phyloP scores from a whole-genome alignment of 2,797 vertebrate species.

The Tokudaia tokunoshimensis region DNA sequence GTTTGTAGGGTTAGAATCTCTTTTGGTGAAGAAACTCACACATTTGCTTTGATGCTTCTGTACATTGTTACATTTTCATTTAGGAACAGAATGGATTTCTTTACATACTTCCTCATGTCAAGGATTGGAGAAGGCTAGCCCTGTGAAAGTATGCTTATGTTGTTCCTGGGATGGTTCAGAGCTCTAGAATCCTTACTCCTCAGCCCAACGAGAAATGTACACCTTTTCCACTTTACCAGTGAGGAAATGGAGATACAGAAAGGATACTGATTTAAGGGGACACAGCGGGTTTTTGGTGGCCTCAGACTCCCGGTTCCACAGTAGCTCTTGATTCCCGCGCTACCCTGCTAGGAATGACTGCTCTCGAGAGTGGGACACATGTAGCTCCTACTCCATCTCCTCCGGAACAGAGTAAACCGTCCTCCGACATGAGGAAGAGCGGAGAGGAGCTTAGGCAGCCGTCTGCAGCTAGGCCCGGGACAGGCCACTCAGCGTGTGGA shows the following conservation, averaged over 20 bases:
- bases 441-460: accelerated
- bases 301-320: neutral
- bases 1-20: neutral
- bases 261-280: neutral
- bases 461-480: neutral
- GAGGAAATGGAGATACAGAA: neutral
- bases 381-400: neutral
- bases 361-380: neutral
- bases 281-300: neutral
- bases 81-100: neutral
- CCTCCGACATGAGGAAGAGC: neutral
- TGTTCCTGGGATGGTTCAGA: accelerated
- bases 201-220: neutral
- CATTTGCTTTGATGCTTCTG: neutral
- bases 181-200: neutral
- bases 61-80: neutral
- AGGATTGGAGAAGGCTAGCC: neutral
- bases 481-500: too few relatives aligned
- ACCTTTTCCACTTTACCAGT: neutral
- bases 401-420: neutral
- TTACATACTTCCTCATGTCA: neutral
- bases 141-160: neutral
- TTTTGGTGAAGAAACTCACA: neutral
- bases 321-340: neutral
- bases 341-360: neutral